A percentile compares a stretch with the other conserved stretches of the same genome.
Evolutionary conservation across 2,888 invertebrate species (phyloP).

Genomic region (Xanthia togata): DNA sequence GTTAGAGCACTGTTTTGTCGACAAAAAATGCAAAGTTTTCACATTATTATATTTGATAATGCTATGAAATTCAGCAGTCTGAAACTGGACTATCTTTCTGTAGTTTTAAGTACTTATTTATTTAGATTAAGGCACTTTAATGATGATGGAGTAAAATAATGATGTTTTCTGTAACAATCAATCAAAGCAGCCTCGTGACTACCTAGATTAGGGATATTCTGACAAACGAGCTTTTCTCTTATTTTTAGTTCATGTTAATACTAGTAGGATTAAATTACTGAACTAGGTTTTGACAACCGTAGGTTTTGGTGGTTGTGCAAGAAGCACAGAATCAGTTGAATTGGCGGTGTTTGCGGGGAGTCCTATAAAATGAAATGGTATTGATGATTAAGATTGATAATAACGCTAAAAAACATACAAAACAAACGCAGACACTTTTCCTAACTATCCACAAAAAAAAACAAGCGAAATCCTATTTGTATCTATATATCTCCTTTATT

Average conservation of each 20-base stretch:
- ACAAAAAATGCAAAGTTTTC: neutral
- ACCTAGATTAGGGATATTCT: too few relatives aligned
- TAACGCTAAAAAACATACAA: neutral
- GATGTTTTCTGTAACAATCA: neutral
- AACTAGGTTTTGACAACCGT: too few relatives aligned
- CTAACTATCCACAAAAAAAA: slow-evolving; percentile 32
- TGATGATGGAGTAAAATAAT: neutral
- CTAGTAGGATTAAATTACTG: neutral
- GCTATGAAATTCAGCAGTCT: neutral
- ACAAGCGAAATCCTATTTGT: slow-evolving; percentile 47
- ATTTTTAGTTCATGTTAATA: neutral
- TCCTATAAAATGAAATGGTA: too few relatives aligned
- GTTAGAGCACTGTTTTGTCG: neutral
- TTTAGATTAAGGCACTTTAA: neutral
- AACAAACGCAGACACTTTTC: slow-evolving; percentile 13
- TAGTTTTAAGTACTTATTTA: neutral
- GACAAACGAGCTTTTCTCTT: neutral
- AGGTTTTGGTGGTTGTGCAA: too few relatives aligned
- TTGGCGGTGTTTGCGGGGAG: too few relatives aligned
- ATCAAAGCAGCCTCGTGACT: neutral
- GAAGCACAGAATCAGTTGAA: too few relatives aligned
- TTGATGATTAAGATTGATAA: neutral
- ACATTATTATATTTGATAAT: too few relatives aligned
- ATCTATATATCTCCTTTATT: slow-evolving; percentile 62
- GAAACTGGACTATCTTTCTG: neutral